Evolutionary conservation across 1,140 invertebrate genomes (phyloP).

Genomic region (Hirudo medicinalis): DNA sequence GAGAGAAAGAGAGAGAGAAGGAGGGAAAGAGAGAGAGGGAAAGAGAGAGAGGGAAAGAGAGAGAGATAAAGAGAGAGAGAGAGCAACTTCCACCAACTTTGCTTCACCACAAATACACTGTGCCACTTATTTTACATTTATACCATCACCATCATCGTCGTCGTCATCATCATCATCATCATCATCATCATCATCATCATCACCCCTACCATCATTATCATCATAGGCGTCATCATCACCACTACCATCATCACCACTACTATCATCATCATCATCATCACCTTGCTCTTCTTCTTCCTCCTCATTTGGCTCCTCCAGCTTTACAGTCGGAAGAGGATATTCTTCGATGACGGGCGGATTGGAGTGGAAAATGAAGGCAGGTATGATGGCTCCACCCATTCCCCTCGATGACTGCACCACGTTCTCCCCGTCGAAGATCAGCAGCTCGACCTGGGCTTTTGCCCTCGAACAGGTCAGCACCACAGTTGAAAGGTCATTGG

Average conservation of each 20-base stretch:
- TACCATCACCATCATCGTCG: background rate
- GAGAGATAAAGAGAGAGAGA: too few relatives aligned
- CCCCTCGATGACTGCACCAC: background rate
- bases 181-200: slow-evolving; percentile 10
- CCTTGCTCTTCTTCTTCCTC: too few relatives aligned
- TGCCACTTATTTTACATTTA: too few relatives aligned
- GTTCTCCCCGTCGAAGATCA: background rate
- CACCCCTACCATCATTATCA: background rate
- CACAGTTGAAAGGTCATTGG: background rate
- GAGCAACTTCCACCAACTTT: too few relatives aligned
- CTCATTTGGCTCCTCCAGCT: background rate
- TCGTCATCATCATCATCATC: background rate
- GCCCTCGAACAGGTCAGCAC: background rate
- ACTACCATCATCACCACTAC: background rate
- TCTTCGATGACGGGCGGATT: background rate
- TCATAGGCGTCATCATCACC: background rate
- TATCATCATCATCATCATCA: background rate
- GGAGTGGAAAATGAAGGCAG: slow-evolving; percentile 4
- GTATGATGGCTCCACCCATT: background rate
- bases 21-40: too few relatives aligned
- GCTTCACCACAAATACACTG: too few relatives aligned
- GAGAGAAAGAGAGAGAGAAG: too few relatives aligned
- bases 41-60: too few relatives aligned
- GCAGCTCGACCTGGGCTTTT: background rate
- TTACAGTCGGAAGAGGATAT: background rate